A percentile compares a stretch with the other conserved stretches of the same genome.
phyloP scores from a whole-genome alignment of 2,888 invertebrate genomes.

The Cataglyphis livida region DNA sequence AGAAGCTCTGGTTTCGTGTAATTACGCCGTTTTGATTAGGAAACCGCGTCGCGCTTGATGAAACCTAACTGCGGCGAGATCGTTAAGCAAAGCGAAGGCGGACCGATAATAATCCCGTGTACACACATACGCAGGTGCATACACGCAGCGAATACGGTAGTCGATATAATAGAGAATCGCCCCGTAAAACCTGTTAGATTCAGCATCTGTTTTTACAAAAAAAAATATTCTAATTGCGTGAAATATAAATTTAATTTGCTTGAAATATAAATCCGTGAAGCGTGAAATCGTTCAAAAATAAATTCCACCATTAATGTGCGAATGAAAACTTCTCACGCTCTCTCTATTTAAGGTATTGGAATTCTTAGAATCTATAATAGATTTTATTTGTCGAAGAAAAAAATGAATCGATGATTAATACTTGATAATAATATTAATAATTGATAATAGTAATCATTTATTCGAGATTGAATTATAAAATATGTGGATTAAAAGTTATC shows the following conservation, averaged over 20 bases:
- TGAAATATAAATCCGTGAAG: background rate
- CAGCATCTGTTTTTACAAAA: background rate
- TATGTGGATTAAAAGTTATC: background rate
- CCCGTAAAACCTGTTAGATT: constrained; percentile 3
- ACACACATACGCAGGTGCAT: constrained; percentile 38
- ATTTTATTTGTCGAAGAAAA: background rate
- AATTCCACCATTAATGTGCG: background rate
- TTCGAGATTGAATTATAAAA: background rate
- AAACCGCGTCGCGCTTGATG: constrained; percentile 62
- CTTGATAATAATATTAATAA: background rate
- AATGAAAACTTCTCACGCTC: background rate
- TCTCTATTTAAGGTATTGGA: background rate
- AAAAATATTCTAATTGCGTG: constrained; percentile 6
- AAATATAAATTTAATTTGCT: background rate
- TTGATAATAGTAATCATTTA: background rate
- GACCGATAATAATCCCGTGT: constrained; percentile 37
- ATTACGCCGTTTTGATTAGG: constrained; percentile 64
- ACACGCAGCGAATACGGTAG: background rate
- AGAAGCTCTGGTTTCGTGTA: constrained; percentile 15
- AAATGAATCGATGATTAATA: background rate
- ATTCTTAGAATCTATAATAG: background rate
- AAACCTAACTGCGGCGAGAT: constrained; percentile 67
- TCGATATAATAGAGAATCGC: constrained; percentile 25
- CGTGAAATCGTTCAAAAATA: background rate
- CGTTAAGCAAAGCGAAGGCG: constrained; percentile 54